Conservation (phyloP, 2,888 invertebrate genomes). For the Ferdinandea cuprea region DNA sequence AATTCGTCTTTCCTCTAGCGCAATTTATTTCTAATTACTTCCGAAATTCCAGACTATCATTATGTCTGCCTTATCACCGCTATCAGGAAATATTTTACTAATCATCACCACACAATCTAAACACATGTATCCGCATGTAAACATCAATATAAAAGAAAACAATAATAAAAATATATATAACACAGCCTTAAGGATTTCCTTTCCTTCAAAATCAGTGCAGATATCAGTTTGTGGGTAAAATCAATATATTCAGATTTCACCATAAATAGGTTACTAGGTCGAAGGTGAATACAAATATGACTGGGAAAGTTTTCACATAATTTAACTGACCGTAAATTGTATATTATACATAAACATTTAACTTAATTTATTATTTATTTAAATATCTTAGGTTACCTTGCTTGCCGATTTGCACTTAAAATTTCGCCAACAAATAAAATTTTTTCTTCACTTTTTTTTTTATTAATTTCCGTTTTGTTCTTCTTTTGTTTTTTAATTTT, state of each 20-base stretch:
- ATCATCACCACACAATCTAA: not conserved
- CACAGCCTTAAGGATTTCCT: not conserved
- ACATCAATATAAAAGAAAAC: conserved; percentile 25
- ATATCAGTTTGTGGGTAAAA: conserved; percentile 59
- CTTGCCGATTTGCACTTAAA: not conserved
- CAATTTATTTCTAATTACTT: no score
- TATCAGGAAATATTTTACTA: conserved; percentile 9
- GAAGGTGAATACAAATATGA: not conserved
- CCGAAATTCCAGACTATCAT: no score
- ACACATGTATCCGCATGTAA: conserved; percentile 10
- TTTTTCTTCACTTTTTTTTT: no score
- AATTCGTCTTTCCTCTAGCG: no score
- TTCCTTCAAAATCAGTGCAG: conserved; percentile 12
- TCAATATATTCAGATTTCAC: conserved; percentile 53
- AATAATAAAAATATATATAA: conserved; percentile 11
- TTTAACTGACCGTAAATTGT: no score
- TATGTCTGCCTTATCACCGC: conserved; percentile 13
- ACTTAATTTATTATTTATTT: no score
- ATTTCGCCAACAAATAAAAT: not conserved
- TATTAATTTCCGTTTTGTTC: not conserved
- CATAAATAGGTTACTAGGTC: conserved; percentile 23
- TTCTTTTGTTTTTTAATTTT: not conserved
- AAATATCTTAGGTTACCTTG: not conserved
- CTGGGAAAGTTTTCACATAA: no score
- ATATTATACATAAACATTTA: no score